A percentile compares a stretch with the other conserved stretches of the same genome.
Evolutionary conservation across 1,140 invertebrate species (phyloP).

Genomic region (Planococcus citri): DNA sequence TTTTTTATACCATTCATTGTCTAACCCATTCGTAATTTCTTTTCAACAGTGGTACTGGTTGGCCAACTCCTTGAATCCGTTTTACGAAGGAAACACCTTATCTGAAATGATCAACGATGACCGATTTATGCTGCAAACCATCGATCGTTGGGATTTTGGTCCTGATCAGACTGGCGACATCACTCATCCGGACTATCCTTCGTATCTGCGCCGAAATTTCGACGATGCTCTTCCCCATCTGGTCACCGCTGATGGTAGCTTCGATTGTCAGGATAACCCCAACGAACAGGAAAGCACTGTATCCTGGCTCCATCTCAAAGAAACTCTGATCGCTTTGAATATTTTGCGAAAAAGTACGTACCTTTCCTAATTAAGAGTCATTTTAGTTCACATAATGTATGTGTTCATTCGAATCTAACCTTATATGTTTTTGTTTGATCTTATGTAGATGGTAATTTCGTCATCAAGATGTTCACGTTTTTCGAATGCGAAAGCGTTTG

Average conservation of each 20-base stretch:
- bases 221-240: constrained; percentile 38
- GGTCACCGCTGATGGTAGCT: constrained; percentile 86
- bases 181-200: constrained; percentile 33
- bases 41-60: constrained; percentile 59
- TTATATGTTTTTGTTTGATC: constrained; percentile 26
- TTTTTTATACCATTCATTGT: background rate
- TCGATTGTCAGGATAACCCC: constrained; percentile 70
- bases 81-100: constrained; percentile 71
- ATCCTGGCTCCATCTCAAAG: constrained; percentile 63
- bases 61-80: constrained; percentile 77
- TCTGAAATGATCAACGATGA: constrained; percentile 70
- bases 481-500: constrained; percentile 71
- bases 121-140: constrained; percentile 63
- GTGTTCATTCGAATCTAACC: background rate
- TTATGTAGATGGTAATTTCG: constrained; percentile 59
- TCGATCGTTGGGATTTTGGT: constrained; percentile 75
- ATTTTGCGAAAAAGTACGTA: constrained; percentile 47
- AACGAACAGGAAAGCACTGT: constrained; percentile 74
- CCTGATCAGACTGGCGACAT: constrained; percentile 72
- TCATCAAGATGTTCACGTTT: constrained; percentile 88
- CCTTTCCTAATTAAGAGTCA: constrained; percentile 22
- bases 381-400: constrained; percentile 9
- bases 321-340: constrained; percentile 59
- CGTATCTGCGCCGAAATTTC: background rate
- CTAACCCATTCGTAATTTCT: constrained; percentile 37